Conservation (phyloP, 2,113 vertebrate genomes). For the Stictonetta naevosa region DNA sequence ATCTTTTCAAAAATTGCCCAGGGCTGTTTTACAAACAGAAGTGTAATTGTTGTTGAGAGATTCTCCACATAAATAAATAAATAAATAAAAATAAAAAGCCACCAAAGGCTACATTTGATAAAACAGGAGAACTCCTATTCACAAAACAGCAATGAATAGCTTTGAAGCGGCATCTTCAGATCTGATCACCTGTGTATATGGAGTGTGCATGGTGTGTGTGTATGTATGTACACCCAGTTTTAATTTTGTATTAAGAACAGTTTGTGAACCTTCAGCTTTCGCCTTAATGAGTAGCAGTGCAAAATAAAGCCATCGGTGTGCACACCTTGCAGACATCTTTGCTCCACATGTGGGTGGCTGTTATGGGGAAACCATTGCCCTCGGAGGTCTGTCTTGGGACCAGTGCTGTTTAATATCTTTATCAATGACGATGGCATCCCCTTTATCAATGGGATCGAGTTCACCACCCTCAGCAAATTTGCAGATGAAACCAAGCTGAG, state of each 20-base stretch:
- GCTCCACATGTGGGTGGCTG: not conserved
- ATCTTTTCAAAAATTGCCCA: not conserved
- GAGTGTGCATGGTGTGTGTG: not conserved
- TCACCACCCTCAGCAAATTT: too few species aligned
- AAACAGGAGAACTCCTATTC: not conserved
- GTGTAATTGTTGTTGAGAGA: constrained; percentile 1
- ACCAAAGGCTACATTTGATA: not conserved
- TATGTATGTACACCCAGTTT: not conserved
- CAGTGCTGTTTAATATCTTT: too few species aligned
- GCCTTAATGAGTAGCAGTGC: not conserved
- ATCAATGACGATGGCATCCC: too few species aligned
- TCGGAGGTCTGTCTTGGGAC: too few species aligned
- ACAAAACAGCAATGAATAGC: not conserved
- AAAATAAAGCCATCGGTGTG: not conserved
- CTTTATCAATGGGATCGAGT: too few species aligned
- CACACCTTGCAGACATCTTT: not conserved
- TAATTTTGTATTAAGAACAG: not conserved
- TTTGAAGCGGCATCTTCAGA: not conserved
- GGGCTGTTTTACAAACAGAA: constrained; percentile 21
- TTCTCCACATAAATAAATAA: not conserved
- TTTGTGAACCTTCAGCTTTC: not conserved
- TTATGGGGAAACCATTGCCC: not conserved
- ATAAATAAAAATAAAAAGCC: not conserved
- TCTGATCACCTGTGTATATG: not conserved
- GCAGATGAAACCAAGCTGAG: too few species aligned